Evolutionary conservation across 2,888 invertebrate genomes (phyloP).

Genomic region (Danaus chrysippus): DNA sequence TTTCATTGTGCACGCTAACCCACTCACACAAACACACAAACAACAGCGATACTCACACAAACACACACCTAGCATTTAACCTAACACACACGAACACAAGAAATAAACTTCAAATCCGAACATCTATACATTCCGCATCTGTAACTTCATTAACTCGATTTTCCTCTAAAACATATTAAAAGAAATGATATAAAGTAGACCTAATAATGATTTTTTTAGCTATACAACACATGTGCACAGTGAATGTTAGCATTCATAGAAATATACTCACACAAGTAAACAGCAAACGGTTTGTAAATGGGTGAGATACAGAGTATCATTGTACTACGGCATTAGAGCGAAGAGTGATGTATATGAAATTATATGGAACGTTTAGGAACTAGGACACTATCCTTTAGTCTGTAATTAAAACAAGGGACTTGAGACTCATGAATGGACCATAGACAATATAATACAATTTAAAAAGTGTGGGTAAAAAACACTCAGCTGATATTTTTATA

Average conservation of each 20-base stretch:
- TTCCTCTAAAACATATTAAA: constrained; percentile 7
- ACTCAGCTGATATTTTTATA: too few relatives aligned
- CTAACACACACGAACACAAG: constrained; percentile 13
- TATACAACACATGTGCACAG: constrained; percentile 27
- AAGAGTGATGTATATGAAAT: constrained; percentile 65
- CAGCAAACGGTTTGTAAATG: constrained; percentile 34
- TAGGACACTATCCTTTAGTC: constrained; percentile 66
- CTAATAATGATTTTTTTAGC: constrained; percentile 5
- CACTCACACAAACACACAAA: constrained; percentile 47
- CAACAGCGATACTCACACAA: constrained; percentile 28
- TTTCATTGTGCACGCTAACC: constrained; percentile 76
- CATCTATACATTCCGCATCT: too few relatives aligned
- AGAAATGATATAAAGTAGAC: constrained; percentile 5
- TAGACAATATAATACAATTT: too few relatives aligned
- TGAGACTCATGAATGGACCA: too few relatives aligned
- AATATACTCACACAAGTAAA: constrained; percentile 26
- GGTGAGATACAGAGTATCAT: constrained; percentile 55
- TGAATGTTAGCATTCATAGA: constrained; percentile 37
- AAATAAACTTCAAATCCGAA: too few relatives aligned
- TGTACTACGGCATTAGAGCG: constrained; percentile 72
- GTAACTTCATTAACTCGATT: background rate
- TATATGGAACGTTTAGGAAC: constrained; percentile 66
- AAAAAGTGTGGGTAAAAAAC: too few relatives aligned
- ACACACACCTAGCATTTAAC: constrained; percentile 15
- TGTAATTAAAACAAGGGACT: constrained; percentile 49